Evolutionary conservation across 1,140 invertebrate species (phyloP), one percentile per base, ranked within the genome.

Genomic region (Lerema accius): DNA sequence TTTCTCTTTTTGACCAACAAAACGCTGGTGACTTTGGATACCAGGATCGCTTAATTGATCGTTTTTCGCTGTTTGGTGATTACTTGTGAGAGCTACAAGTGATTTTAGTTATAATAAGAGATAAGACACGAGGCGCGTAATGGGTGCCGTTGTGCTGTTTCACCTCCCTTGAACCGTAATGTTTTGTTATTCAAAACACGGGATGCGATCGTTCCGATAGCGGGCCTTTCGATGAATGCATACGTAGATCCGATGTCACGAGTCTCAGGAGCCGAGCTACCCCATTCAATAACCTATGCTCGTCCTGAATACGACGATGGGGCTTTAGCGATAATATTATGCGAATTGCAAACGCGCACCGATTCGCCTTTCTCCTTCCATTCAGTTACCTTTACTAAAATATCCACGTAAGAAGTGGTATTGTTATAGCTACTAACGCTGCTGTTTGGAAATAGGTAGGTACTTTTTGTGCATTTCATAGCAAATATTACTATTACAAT

Each of bases 181-280:
- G 67, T 67, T 66, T 76, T 79, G 74, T 75, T 60, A 79, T 71
- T 73, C 69, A 37, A 73, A 67, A 61, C 62, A 63, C 48, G 45
- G 45, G 14, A 43, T 40, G 39, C 46, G 68, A 65, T 59, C 16
- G 17, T n/a, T 32, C 13, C 19, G 32, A 56, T 62, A 51, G 14
- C 35, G 39, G n/a, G 48, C 59, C 28, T 49, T 63, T 58, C 50
- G 45, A 46, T 55, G 7, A 9, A 26, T 5, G 17, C 17, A 23
- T 15, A 37, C 13, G 6, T 16, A 15, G 17, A 53, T 53, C 39
- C 17, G 17, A 53, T 42, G 17, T 9, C 11, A 13, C 6, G 19
- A 23, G 50, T 53, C 50, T 42, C 50, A 40, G 37, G 50, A 53
- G 50, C 19, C 50, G n/a, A n/a, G n/a, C n/a, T n/a, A 42, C 50